Conservation (phyloP, 2,113 vertebrate genomes). For the Lonchura striata region DNA sequence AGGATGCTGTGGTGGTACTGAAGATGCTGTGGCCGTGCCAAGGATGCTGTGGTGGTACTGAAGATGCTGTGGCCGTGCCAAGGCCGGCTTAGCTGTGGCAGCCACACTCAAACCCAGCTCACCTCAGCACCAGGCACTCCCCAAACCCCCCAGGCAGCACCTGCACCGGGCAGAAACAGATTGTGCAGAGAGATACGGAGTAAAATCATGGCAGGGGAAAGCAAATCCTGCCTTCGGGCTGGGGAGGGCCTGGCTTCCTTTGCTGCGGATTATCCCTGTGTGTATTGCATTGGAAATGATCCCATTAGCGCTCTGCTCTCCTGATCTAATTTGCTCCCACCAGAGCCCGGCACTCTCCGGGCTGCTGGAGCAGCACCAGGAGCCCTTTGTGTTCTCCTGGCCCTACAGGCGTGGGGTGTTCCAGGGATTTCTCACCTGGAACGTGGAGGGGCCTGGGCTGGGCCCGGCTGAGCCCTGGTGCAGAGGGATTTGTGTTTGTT, state of each 20-base stretch:
- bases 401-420: rapidly evolving
- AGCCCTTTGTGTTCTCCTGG: neutral
- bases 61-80: neutral
- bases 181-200: neutral
- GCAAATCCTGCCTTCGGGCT: neutral
- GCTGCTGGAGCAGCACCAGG: neutral
- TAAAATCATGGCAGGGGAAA: neutral
- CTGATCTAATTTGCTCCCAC: conserved; percentile 29
- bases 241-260: neutral
- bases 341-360: neutral
- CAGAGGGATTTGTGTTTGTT: neutral
- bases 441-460: neutral
- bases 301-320: neutral
- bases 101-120: neutral
- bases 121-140: neutral
- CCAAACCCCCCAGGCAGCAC: no score
- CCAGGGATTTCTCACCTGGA: rapidly evolving
- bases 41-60: rapidly evolving
- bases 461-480: neutral
- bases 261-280: neutral
- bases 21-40: rapidly evolving
- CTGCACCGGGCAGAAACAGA: neutral
- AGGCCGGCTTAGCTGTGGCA: neutral
- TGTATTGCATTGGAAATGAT: neutral
- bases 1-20: rapidly evolving